Base-by-base conservation (phyloP, 1,140 invertebrate genomes). In the Drosophila quadrilineata region DNA sequence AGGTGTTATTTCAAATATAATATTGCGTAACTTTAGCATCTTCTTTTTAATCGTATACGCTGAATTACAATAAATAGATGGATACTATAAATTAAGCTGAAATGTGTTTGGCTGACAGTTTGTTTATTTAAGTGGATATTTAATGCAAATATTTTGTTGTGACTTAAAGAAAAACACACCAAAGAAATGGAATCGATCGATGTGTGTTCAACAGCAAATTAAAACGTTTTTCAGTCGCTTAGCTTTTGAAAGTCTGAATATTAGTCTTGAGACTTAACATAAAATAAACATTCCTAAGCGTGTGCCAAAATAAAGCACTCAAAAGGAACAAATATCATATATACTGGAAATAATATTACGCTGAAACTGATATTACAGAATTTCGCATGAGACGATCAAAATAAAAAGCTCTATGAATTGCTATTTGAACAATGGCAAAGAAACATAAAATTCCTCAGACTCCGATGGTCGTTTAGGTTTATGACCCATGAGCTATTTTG, bases 131-230 rank as follows among this genome's bases (percentile, higher is more conserved):
- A 28, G 31, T 46, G 38, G 57, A 57, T 63, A 45, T 45, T 29
- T 28, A 54, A 64, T 64, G 53, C 35, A 49, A 64, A 64, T 64
- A 48, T 19, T 6, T 12, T 48, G 26, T 41, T 64, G 33, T 31
- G 41, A 17, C 19, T 33, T 10, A 6, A 22, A 43, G 35, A 12
- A 9, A 28, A 6, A 22, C 19, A 3, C n/a, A 3, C 33, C 12
- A 21, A n/a, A 57, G 24, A 48, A 26, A 10, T 26, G 6, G n/a
- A 56, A 10, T 9, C 40, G 14, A 57, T 57, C 48, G 43, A 56
- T 49, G 53, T n/a, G n/a, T 21, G 60, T 33, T 57, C 54, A 31
- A 33, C 36, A 41, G 3, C 45, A 59, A 65, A 65, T 65, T 59
- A 50, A 59, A 59, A 50, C 21, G 28, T 53, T 53, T 54, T 43